Percentiles rank a stretch among this genome's conserved stretches.
phyloP scores from a whole-genome alignment of 2,797 vertebrate species.

The Petrocephalus sullivani region DNA sequence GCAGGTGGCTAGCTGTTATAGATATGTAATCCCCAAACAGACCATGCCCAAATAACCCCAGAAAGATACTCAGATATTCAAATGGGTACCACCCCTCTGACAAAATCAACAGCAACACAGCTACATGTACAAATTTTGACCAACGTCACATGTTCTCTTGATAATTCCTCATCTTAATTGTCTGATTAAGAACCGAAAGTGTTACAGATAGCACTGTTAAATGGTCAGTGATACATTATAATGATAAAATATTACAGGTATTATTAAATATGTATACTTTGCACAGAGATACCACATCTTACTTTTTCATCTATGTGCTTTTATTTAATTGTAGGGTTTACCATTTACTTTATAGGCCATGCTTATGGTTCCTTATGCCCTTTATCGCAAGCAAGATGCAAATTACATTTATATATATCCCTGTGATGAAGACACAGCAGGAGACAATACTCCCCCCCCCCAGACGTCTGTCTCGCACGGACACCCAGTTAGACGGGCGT shows the following conservation, averaged over 20 bases:
- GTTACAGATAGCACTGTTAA: background rate
- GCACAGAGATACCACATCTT: background rate
- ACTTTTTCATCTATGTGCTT: background rate
- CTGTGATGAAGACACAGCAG: background rate
- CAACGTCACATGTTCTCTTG: background rate
- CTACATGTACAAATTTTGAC: background rate
- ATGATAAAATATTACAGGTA: background rate
- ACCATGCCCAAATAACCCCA: background rate
- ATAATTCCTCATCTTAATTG: background rate
- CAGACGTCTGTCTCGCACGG: background rate
- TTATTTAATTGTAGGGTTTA: background rate
- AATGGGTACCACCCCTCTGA: background rate
- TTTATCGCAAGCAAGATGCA: background rate
- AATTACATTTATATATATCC: background rate
- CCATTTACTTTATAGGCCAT: background rate
- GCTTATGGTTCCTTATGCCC: background rate
- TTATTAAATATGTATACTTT: background rate
- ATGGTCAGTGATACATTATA: background rate
- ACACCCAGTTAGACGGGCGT: background rate
- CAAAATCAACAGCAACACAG: background rate
- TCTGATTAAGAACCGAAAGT: background rate
- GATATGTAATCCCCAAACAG: background rate
- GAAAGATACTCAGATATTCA: background rate
- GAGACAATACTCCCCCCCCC: background rate
- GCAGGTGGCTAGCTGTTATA: background rate